Evolutionary conservation across 2,797 vertebrate species (phyloP).

Genomic region (Brachyalestes nurse): DNA sequence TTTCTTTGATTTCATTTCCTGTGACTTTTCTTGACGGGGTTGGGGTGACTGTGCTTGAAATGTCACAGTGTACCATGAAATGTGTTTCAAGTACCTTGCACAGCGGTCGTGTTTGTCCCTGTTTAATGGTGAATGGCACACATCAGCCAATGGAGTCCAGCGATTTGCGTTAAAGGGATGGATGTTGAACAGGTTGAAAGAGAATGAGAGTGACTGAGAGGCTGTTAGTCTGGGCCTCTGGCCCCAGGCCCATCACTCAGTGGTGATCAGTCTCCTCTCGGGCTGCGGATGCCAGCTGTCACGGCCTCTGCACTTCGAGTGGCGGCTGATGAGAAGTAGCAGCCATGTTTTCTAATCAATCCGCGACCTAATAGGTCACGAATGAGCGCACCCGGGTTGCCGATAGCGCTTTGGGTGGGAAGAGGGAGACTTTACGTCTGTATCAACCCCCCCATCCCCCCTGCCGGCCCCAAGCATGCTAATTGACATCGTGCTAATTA

Average conservation of each 20-base stretch:
- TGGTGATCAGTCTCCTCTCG: slow-evolving; percentile 75
- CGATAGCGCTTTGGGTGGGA: slow-evolving; percentile 71
- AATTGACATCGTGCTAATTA: slow-evolving; percentile 72
- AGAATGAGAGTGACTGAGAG: slow-evolving; percentile 42
- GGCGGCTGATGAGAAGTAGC: slow-evolving; percentile 76
- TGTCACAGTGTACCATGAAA: not conserved
- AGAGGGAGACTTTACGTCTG: slow-evolving; percentile 57
- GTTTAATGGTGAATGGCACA: slow-evolving; percentile 10
- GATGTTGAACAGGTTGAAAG: slow-evolving; percentile 26
- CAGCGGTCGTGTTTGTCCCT: slow-evolving; percentile 1
- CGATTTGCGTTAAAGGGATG: slow-evolving; percentile 37
- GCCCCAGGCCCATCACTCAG: slow-evolving; percentile 73
- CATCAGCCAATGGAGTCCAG: slow-evolving; percentile 15
- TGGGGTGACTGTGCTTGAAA: slow-evolving; percentile 22
- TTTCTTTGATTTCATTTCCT: slow-evolving; percentile 43
- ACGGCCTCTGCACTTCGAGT: slow-evolving; percentile 72
- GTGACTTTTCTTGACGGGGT: slow-evolving; percentile 45
- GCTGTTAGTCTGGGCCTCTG: slow-evolving; percentile 66
- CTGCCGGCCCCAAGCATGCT: slow-evolving; percentile 39
- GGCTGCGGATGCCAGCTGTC: slow-evolving; percentile 77
- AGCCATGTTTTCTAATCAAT: slow-evolving; percentile 80
- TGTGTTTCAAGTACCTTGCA: not conserved
- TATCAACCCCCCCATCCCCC: slow-evolving; percentile 34
- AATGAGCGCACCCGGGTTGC: slow-evolving; percentile 74
- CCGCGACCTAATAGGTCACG: slow-evolving; percentile 82